Evolutionary conservation across 2,888 invertebrate genomes (phyloP), one percentile per base, ranked within the genome.

Genomic region (Drosophila tanythrix): DNA sequence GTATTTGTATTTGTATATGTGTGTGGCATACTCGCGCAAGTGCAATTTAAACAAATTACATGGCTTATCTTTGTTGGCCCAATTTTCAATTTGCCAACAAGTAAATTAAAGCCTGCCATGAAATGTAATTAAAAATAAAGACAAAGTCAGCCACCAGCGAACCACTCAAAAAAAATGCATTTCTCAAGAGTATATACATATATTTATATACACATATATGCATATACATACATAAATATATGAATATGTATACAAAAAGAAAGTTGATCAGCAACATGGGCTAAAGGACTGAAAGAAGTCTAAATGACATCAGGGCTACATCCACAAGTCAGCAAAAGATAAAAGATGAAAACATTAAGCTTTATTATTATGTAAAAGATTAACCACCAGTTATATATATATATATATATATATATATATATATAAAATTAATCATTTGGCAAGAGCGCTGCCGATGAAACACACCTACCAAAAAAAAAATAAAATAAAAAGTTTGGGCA

Each of bases 81-180:
- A 86, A 88, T 83, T 88, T 90, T 89, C 89, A 86, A 90, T 86
- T 90, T 86, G 72, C 70, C 83, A 88, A 72, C 76, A 58, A 83
- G 83, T 72, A 88, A 86, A 86, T 89, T 83, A 79, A 74, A 70
- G 76, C 81, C 79, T 81, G 90, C 84, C 90, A 86, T 46, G 64
- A 58, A 76, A 64, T 56, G 90, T 86, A 88, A 86, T 86, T 90
- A 88, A 86, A 73, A 84, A 72, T 83, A 75, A 81, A 84, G 67
- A 75, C 74, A 50, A 79, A 73, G 50, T 70, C 74, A 81, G 50
- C 71, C 74, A 81, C 65, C 77, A 70, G 59, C 70, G 58, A 73
- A 64, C 59, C 64, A 67, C 43, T 67, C 57, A 71, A 71, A 70
- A 51, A 21, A 43, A 38, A 31, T 10, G 27, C 50, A 29, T 55